Conservation (phyloP, 2,888 invertebrate genomes). For the Sarcophaga variegata region DNA sequence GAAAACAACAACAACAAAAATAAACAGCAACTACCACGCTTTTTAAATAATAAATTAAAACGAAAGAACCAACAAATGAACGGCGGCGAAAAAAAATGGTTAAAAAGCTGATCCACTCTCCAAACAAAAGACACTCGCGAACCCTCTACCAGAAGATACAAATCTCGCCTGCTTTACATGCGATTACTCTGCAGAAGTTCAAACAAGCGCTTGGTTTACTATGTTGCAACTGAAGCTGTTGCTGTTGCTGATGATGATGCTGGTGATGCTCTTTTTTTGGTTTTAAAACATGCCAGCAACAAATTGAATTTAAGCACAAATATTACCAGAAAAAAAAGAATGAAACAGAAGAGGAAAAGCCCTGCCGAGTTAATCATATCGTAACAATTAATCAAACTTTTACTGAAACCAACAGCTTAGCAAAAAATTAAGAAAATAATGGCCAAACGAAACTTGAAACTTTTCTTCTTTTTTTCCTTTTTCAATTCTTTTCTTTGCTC, state of each 20-base stretch:
- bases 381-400: slow-evolving; percentile 56
- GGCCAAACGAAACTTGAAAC: slow-evolving; percentile 29
- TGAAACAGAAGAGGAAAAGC: not conserved
- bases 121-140: not conserved
- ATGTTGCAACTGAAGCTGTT: slow-evolving; percentile 9
- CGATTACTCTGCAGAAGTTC: not conserved
- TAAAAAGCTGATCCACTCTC: not conserved
- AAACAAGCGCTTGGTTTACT: not conserved
- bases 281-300: not conserved
- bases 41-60: slow-evolving; percentile 52
- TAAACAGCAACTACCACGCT: slow-evolving; percentile 41
- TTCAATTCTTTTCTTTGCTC: not conserved
- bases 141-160: not conserved
- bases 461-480: not conserved
- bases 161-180: not conserved
- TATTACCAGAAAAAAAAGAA: no score
- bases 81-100: not conserved
- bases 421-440: slow-evolving; percentile 6
- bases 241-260: slow-evolving; percentile 18
- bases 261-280: slow-evolving; percentile 43
- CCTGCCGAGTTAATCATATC: slow-evolving; percentile 61
- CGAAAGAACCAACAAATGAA: not conserved
- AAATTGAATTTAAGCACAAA: slow-evolving; percentile 26
- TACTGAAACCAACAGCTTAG: not conserved
- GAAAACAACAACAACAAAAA: not conserved